Evolutionary conservation across 2,888 invertebrate species (phyloP), one percentile per base, ranked within the genome.

Genomic region (Glaucopsyche alexis): DNA sequence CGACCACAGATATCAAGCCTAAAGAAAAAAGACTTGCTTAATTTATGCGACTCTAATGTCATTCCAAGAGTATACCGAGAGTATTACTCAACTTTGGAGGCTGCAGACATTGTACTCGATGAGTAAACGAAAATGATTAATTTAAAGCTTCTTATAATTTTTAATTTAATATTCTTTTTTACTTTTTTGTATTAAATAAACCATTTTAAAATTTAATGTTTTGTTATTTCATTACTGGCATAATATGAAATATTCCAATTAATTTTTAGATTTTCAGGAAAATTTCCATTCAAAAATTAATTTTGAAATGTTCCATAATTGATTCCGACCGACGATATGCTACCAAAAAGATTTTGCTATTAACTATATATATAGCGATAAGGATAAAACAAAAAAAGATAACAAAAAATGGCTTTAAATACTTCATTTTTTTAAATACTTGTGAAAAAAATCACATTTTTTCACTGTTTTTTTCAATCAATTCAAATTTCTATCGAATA

Each of bases 1-100:
- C 66, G 66, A n/a, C 66, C 66, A 66, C 19, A 66, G 29, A 66
- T 66, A 40, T 66, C 66, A 38, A 66, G n/a, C 42, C 42, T 66
- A 66, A 66, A 66, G 66, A 66, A 66, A 66, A 66, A 66, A 66
- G 66, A 66, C 29, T 66, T 66, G 66, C 66, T 66, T 40, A 1
- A 40, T 40, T 40, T 66, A 66, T 66, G 66, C 42, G 40, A 66
- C 42, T 66, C 40, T 29, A 66, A 66, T 66, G 66, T 66, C 29
- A 66, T 66, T 66, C 66, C 66, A 40, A 66, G 42, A 42, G 66
- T 66, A 66, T 66, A 66, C 40, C 42, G 66, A 42, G 66, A 66
- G 40, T 66, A 40, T 66, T 66, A 66, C n/a, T 40, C 38, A n/a
- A 66, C 13, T 66, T 66, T 40, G 42, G 66, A 66, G 42, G n/a